Conservation (phyloP, 2,797 vertebrate species). For the Gymnocypris eckloni region DNA sequence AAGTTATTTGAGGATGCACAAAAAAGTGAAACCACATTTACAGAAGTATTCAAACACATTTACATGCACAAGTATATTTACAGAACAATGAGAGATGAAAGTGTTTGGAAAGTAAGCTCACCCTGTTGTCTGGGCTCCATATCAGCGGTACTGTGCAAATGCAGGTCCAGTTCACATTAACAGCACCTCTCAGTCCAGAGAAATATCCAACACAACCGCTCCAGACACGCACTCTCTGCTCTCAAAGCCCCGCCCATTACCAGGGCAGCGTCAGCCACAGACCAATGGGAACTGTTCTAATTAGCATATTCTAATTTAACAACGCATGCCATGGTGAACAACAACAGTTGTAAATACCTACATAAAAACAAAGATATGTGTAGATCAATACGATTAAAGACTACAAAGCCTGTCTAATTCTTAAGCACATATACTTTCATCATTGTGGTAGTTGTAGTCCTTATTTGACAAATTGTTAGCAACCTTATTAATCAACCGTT, state of each 20-base stretch:
- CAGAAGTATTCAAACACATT: background rate
- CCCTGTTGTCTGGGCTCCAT: conserved; percentile 82
- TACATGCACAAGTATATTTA: background rate
- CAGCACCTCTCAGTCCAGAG: conserved; percentile 60
- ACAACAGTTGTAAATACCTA: background rate
- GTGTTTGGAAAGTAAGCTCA: conserved; percentile 61
- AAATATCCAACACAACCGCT: conserved; percentile 21
- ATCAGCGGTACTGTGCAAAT: conserved; percentile 26
- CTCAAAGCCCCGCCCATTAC: conserved; percentile 44
- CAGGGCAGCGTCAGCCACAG: conserved; percentile 63
- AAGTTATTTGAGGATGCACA: background rate
- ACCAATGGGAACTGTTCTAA: conserved; percentile 13
- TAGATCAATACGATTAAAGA: background rate
- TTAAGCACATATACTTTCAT: background rate
- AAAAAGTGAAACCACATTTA: conserved; percentile 9
- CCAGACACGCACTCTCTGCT: conserved; percentile 34
- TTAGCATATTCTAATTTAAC: background rate
- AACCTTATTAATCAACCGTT: background rate
- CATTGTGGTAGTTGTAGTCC: background rate
- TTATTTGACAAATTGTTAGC: background rate
- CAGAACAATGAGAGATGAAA: background rate
- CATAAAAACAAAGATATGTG: background rate
- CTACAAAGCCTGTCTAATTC: background rate
- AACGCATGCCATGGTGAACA: background rate
- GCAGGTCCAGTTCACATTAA: conserved; percentile 20